Base-by-base conservation (phyloP, 1,140 invertebrate genomes). In the Protaetia brevitarsis region DNA sequence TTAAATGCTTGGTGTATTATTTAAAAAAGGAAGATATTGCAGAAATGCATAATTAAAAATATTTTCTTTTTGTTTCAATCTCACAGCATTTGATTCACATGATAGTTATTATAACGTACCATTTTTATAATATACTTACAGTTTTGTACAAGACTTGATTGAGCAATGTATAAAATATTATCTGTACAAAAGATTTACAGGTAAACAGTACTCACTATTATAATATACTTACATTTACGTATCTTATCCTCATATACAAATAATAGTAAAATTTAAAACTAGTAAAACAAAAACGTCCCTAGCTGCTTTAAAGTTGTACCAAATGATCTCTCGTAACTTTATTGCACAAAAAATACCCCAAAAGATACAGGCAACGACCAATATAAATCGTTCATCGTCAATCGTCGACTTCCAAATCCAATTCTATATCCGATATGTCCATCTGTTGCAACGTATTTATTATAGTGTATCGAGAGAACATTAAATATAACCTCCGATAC, bases 391-490 rank as follows among this genome's bases (percentile, higher is more conserved):
- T 10, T 19, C 3, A 21, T 19, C 2, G 10, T 69, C 65, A 79
- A 70, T 89, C 87, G 67, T 90, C 88, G 66, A 90, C 84, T 75
- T 89, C 87, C 72, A 90, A 81, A 78, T 91, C 89, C 57, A 91
- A 77, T 72, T 92, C 88, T 56, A 91, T 83, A 75, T 90, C 88
- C 1, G 87, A 83, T 8, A 87, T 75, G 73, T 85, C 88, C 68
- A 92, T 83, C 76, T 88, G 83, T 69, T 88, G 84, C 58, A 93
- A 81, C 2, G 92, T 94, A 76, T 97, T 97, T 7, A 97, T 89
- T 30, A 94, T 83, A 77, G 94, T 89, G 76, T 96, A 98, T 27
- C 94, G 86, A 28, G 94, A 96, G 81, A 96, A 95, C 51, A 89
- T 78, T 71, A 97, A 87, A 76, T 96, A 98, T 4, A 98, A 81